Base-by-base conservation (phyloP, 2,797 vertebrate genomes). In the Hydrophis major region DNA sequence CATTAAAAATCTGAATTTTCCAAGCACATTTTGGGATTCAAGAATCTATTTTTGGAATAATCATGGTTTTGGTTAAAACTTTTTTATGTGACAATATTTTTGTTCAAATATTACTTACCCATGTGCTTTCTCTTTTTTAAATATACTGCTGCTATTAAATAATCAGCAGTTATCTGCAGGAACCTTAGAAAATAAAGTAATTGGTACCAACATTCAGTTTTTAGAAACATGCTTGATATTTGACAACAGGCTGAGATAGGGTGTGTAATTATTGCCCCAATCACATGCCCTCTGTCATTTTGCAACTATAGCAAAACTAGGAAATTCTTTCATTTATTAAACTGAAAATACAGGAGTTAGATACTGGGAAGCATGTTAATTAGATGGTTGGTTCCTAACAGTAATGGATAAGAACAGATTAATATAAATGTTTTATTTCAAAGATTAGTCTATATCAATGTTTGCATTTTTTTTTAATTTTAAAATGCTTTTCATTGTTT, bases 131-230 rank as follows among this genome's bases (percentile, higher is more conserved):
- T 27, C 10, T 59, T 88, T 61, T 92, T 89, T 61, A 89, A 88
- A 47, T 63, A n/a, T 13, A 53, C 56, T 22, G 8, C n/a, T 83
- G 25, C 86, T 83, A 86, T 55, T 91, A 90, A 93, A 63, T 50
- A 86, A 56, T 27, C 22, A 28, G 27, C 32, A n/a, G 25, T 13
- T 91, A 8, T 18, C n/a, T n/a, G 28, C 57, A 93, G 7, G 56
- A 28, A 2, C 4, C 50, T 53, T 86, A 55, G 57, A 91, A 91
- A 93, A 91, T 74, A 93, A 89, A 93, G 57, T 93, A 93, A 91
- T 93, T 93, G 90, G 87, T 91, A 91, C 89, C 66, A 55, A 91
- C 89, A 74, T 69, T 89, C 57, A 83, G n/a, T 93, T 93, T 89
- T 87, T 89, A 66, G 86, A 78, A 93, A 61, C 93, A 93, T 25